A percentile compares a stretch with the other conserved stretches of the same genome.
phyloP scores from a whole-genome alignment of 2,113 vertebrate genomes.

The Aptenodytes forsteri region DNA sequence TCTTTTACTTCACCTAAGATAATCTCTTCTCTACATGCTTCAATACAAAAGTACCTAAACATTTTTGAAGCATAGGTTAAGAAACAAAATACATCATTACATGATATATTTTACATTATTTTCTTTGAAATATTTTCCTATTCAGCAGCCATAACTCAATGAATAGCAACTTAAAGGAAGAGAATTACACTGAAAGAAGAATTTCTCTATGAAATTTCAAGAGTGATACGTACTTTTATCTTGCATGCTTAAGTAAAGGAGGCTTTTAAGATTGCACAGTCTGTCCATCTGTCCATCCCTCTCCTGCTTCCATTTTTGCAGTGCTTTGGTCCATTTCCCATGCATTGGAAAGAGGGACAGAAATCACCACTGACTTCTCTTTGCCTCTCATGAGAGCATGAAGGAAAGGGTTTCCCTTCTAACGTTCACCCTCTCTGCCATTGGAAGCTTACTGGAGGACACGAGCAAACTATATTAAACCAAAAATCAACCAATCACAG shows the following conservation, averaged over 20 bases:
- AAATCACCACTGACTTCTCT: background rate
- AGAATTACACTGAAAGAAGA: background rate
- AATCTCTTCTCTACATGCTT: background rate
- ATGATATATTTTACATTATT: background rate
- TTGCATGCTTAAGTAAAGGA: background rate
- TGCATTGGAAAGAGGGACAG: background rate
- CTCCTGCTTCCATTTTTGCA: background rate
- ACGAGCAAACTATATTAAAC: background rate
- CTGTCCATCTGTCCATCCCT: background rate
- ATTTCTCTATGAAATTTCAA: background rate
- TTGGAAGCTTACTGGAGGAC: background rate
- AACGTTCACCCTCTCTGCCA: background rate
- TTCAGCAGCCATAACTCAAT: background rate
- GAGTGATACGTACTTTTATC: background rate
- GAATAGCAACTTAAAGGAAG: background rate
- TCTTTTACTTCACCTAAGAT: background rate
- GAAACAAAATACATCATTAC: background rate
- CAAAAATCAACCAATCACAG: background rate
- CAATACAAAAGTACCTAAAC: background rate
- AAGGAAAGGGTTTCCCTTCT: background rate
- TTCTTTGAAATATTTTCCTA: background rate
- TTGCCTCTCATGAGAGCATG: background rate
- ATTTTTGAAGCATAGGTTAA: background rate
- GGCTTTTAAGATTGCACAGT: background rate
- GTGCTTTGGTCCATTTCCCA: background rate